Evolutionary conservation across 2,113 vertebrate genomes (phyloP).

Genomic region (Phylloscopus trochilus): DNA sequence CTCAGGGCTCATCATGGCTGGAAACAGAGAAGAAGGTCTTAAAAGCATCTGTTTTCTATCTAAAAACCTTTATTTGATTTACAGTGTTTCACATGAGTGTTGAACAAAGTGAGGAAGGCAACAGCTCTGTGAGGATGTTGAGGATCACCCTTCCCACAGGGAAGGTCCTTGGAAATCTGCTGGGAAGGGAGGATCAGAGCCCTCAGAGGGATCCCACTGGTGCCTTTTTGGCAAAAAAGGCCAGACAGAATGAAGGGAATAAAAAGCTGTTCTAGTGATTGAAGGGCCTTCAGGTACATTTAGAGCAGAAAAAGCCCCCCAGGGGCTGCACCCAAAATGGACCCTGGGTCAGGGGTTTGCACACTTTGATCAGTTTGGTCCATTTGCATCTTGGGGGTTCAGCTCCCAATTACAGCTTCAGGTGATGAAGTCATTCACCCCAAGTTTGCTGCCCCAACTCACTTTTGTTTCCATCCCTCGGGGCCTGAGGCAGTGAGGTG

Average conservation of each 20-base stretch:
- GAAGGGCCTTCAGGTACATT: not conserved
- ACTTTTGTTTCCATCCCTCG: not conserved
- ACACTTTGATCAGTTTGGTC: not conserved
- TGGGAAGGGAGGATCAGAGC: not conserved
- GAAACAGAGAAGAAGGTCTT: not conserved
- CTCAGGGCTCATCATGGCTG: not conserved
- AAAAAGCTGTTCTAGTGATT: not conserved
- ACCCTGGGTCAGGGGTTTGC: fast-evolving
- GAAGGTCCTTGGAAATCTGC: not conserved
- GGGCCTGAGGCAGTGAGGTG: not conserved
- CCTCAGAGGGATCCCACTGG: not conserved
- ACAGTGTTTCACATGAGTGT: not conserved
- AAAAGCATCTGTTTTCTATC: not conserved
- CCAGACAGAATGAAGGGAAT: not conserved
- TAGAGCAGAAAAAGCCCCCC: not conserved
- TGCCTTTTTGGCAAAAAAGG: not conserved
- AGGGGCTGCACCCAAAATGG: not conserved
- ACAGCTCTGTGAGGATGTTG: too few species aligned
- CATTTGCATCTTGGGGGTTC: not conserved
- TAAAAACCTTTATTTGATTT: not conserved
- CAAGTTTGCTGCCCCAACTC: not conserved
- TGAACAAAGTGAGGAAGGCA: not conserved
- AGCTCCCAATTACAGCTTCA: not conserved
- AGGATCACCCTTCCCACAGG: not conserved
- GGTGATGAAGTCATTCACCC: not conserved